Base-by-base conservation (phyloP, 2,888 invertebrate species). In the Lottia scabra region DNA sequence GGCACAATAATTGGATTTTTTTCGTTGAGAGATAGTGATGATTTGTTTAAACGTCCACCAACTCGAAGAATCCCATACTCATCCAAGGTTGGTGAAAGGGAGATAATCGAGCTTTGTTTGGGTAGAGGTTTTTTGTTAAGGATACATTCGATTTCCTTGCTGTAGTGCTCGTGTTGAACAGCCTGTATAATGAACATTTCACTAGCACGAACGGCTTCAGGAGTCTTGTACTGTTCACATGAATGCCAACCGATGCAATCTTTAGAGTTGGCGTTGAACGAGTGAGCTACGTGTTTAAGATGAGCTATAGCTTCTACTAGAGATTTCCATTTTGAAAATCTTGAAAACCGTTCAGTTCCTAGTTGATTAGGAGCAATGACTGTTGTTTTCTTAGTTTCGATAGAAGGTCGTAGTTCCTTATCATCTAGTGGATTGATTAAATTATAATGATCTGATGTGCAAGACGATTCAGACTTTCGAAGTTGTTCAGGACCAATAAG, bases 1-100 rank as follows among this genome's bases (percentile, higher is more conserved):
- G 74, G 74, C 13, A 74, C 23, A 26, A 74, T 70, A 13, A 74
- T 68, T 3, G 74, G 68, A 30, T 68, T 46, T 12, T 56, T 77
- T 69, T 71, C 56, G 70, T 67, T 65, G 6, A 10, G 68, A 46
- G 26, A 19, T 13, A 69, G 64, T n/a, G 19, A 46, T 23, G 27
- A 19, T 13, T 63, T 38, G 5, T 16, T 67, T 2, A 48, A 44
- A 19, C 48, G 65, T 23, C 66, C 67, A 48, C 63, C 67, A 56
- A 64, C 71, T 16, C 65, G 63, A 23, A 68, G n/a, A 1, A 72
- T 12, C 44, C 65, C 65, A 64, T 71, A 13, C 2, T 48, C 23
- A 38, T 74, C 71, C 2, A 74, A 2, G 46, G 62, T 19, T 5
- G 71, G 74, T 43, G 62, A 10, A 8, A 56, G 56, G n/a, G 56